These are phyloP conservation scores for Gnathonemus longibarbis DNA, from an alignment of 2,113 vertebrate genomes.

Conservation along the genomic window DNA sequence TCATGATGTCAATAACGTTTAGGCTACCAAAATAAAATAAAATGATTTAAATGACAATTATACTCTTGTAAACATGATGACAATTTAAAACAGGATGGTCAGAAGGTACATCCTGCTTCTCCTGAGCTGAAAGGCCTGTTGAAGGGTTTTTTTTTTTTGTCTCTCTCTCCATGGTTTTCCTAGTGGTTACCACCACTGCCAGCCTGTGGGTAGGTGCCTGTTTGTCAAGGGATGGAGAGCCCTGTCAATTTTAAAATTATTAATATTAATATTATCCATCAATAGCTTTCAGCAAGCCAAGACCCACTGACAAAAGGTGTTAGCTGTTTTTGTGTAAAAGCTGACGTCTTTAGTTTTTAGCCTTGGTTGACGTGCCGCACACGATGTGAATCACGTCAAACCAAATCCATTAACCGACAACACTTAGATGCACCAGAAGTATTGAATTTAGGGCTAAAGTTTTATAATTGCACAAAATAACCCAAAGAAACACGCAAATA, in stretches of 20 bases:
- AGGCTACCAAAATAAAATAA: not conserved
- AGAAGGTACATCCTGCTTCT: not conserved
- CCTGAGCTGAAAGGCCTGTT: not conserved
- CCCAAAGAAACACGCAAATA: not conserved
- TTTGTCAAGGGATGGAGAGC: constrained; percentile 60
- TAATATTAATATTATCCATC: not conserved
- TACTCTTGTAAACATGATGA: not conserved
- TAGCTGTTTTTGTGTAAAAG: not conserved
- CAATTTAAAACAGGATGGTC: constrained; percentile 5
- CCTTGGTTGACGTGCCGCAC: not conserved
- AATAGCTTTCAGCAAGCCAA: not conserved
- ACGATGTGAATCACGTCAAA: not conserved
- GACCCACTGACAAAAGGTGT: not conserved
- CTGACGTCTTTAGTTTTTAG: not conserved
- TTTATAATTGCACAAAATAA: not conserved
- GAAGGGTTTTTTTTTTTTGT: not conserved
- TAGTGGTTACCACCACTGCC: constrained; percentile 46
- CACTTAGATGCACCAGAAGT: not conserved
- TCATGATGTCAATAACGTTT: not conserved
- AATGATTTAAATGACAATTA: not conserved
- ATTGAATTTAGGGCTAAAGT: not conserved
- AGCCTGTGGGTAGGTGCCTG: constrained; percentile 52
- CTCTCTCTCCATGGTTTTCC: constrained; percentile 11
- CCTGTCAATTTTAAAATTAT: constrained; percentile 56
- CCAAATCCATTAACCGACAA: not conserved